These are phyloP conservation scores for Anguilla anguilla DNA, from an alignment of 2,797 vertebrate species.

Conservation along the genomic window DNA sequence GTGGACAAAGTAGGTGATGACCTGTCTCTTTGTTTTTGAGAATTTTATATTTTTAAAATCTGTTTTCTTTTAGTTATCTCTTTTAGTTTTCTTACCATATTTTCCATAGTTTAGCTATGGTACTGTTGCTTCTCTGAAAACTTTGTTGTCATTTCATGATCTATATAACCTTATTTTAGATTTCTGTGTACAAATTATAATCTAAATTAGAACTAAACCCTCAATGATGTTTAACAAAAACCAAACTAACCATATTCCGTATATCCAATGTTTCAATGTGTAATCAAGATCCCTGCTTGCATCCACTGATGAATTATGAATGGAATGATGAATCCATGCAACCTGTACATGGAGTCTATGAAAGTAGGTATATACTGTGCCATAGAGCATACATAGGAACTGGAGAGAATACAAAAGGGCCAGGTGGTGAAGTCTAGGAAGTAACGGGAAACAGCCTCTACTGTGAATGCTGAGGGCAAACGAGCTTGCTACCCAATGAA, in stretches of 20 bases:
- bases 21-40: not conserved
- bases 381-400: too few species aligned
- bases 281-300: not conserved
- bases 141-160: not conserved
- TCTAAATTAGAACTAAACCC: not conserved
- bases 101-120: not conserved
- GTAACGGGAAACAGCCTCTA: too few species aligned
- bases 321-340: not conserved
- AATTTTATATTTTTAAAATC: not conserved
- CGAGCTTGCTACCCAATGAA: too few species aligned
- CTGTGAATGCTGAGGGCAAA: too few species aligned
- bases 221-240: not conserved
- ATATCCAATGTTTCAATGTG: not conserved
- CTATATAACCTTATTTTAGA: not conserved
- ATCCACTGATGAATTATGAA: not conserved
- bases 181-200: not conserved
- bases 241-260: not conserved
- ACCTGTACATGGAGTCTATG: not conserved
- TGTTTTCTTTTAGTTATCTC: not conserved
- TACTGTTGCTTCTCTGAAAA: not conserved
- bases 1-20: not conserved
- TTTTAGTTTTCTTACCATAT: not conserved
- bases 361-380: not conserved
- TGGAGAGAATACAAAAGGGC: too few species aligned
- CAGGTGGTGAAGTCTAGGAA: too few species aligned